Base-by-base conservation (phyloP, 2,113 vertebrate species). In the Melanerpes formicivorus region DNA sequence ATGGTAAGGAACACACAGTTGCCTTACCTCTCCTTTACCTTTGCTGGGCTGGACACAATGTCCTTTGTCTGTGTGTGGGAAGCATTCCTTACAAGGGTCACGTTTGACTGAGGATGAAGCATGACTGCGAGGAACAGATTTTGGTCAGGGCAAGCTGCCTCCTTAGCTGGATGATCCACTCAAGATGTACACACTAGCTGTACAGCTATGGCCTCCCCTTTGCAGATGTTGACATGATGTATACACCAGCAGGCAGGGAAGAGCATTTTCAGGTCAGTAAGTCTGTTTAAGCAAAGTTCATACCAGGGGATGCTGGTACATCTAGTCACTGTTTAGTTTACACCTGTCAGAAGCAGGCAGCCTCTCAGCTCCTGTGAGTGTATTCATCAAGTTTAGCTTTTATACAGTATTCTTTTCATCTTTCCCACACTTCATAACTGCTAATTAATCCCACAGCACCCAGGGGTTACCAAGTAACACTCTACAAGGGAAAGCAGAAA, bases 261-360 rank as follows among this genome's bases (percentile, higher is more conserved):
- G 29, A 55, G 4, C 11, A 26, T 75, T 79, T 80, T 21, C 16
- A 46, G 71, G 70, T 84, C 34, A 58, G 13, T n/a, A 62, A 69
- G 29, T 72, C 44, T 93, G 69, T 76, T 21, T 12, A n/a, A 59
- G 80, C 26, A 48, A 67, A 74, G 27, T 14, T 71, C 52, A 60
- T 54, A 29, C 34, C 6, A 25, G 75, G 75, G 88, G 78, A 37
- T 77, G 80, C 86, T 93, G 80, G 84, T 67, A 81, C 86, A 48
- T 62, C 55, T n/a, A 9, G 44, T 55, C 42, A 6, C 78, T 79
- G 80, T 87, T 94, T 73, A 76, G 62, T 54, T 96, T 88, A 70
- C 50, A 90, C 86, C 92, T 81, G 84, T 79, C 80, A 95, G 78
- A 46, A 93, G 63, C 22, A 78, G 79, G 70, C 66, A 86, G 50